Evolutionary conservation across 2,797 vertebrate species (phyloP).

Genomic region (Gobionotothen gibberifrons): DNA sequence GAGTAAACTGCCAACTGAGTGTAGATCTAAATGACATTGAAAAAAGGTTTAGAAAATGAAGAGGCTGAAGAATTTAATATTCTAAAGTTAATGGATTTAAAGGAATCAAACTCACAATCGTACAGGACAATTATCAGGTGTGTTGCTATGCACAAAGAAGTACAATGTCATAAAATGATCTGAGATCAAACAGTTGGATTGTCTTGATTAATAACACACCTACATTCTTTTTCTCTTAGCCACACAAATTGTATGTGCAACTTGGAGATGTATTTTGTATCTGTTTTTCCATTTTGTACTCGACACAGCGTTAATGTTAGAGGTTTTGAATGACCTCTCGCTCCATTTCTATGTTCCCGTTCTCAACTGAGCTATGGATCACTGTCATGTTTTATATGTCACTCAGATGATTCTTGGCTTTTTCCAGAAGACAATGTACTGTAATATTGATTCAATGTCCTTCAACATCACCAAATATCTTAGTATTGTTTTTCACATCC

Average conservation of each 20-base stretch:
- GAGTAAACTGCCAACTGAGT: not conserved
- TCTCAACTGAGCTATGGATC: not conserved
- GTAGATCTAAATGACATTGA: not conserved
- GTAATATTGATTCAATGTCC: not conserved
- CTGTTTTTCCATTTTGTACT: not conserved
- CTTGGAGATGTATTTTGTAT: too few relatives aligned
- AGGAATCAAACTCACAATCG: not conserved
- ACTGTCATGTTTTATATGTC: not conserved
- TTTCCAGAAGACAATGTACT: not conserved
- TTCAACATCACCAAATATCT: not conserved
- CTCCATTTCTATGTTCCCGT: not conserved
- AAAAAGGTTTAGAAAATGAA: not conserved
- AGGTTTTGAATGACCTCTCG: not conserved
- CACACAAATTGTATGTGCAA: not conserved
- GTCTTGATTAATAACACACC: not conserved
- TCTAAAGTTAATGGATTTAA: not conserved
- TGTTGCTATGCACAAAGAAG: not conserved
- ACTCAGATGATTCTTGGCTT: not conserved
- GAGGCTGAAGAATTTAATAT: not conserved
- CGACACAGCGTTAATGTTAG: not conserved
- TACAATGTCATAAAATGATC: not conserved
- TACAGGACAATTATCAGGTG: not conserved
- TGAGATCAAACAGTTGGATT: not conserved
- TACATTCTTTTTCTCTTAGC: not conserved
- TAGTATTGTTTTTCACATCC: not conserved